Evolutionary conservation across 53 echinoderm and acorn worm species (phyloP).

Genomic region (Temnopleurus reevesii): DNA sequence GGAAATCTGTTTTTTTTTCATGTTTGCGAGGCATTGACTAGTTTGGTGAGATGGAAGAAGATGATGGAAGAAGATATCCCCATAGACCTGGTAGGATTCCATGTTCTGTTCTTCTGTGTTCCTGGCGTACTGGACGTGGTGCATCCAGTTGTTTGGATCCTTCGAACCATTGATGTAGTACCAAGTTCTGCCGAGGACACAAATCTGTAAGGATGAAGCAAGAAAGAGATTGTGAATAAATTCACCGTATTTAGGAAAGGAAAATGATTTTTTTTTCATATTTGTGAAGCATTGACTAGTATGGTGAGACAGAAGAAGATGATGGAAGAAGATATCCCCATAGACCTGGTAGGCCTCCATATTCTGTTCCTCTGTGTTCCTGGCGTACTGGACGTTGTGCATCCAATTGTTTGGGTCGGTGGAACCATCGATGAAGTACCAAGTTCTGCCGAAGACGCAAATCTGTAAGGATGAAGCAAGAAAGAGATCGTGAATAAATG

Average conservation of each 20-base stretch:
- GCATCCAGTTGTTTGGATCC: conserved; percentile 53
- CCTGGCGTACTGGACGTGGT: background rate
- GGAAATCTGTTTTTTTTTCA: too few relatives aligned
- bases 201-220: too few relatives aligned
- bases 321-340: conserved; percentile 55
- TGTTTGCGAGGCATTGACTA: too few relatives aligned
- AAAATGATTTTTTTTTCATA: too few relatives aligned
- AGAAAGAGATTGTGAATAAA: too few relatives aligned
- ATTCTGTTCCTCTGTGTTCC: conserved; percentile 44
- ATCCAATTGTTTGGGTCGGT: conserved; percentile 51
- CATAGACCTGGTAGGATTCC: conserved; percentile 44
- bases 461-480: too few relatives aligned
- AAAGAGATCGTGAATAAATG: too few relatives aligned
- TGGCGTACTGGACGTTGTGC: background rate
- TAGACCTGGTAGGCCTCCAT: conserved; percentile 42
- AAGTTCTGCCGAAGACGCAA: conserved; percentile 26
- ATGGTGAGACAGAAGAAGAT: too few relatives aligned
- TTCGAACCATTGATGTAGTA: conserved; percentile 39
- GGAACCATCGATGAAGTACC: conserved; percentile 47
- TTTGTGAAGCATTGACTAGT: too few relatives aligned
- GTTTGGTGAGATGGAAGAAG: too few relatives aligned
- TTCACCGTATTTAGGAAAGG: too few relatives aligned
- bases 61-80: conserved; percentile 56
- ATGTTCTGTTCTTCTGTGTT: conserved; percentile 34
- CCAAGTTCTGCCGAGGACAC: conserved; percentile 38